Conservation (phyloP, 2,888 invertebrate genomes). For the Serrognathus titanus region DNA sequence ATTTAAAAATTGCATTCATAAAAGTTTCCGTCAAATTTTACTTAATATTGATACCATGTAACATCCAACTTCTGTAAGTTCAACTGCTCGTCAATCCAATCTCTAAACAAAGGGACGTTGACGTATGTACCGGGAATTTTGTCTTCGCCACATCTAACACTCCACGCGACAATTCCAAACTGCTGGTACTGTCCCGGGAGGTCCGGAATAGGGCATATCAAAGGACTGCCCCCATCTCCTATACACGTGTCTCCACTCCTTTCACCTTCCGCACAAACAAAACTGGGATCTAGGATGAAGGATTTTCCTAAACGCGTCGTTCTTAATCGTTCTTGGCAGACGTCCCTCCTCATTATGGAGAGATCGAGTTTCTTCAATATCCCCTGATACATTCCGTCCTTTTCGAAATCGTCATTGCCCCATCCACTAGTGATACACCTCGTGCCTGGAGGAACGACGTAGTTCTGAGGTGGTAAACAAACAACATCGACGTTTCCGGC, state of each 20-base stretch:
- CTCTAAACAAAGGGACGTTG: conserved; percentile 46
- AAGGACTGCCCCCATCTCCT: conserved; percentile 44
- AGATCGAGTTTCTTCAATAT: conserved; percentile 68
- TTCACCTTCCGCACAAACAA: conserved; percentile 78
- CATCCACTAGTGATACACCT: conserved; percentile 70
- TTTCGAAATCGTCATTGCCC: conserved; percentile 70
- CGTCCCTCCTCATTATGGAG: conserved; percentile 56
- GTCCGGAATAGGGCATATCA: conserved; percentile 66
- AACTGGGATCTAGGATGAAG: conserved; percentile 64
- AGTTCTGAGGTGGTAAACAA: conserved; percentile 60
- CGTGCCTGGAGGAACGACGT: conserved; percentile 50
- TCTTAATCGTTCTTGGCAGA: conserved; percentile 53
- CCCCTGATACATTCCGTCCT: conserved; percentile 51
- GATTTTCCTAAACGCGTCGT: conserved; percentile 64
- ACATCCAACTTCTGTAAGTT: conserved; percentile 29
- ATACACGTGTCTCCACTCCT: conserved; percentile 68
- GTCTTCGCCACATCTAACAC: conserved; percentile 51
- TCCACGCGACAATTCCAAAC: conserved; percentile 56
- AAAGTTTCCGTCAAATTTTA: too few species aligned
- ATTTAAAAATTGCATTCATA: too few species aligned
- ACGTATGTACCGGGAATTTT: conserved; percentile 53
- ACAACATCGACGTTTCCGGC: conserved; percentile 69
- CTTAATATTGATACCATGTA: conserved; percentile 8
- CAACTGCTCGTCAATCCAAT: conserved; percentile 45
- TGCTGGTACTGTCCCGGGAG: conserved; percentile 50